Percentiles rank a stretch among this genome's conserved stretches.
phyloP scores from a whole-genome alignment of 2,888 invertebrate species.

The Limnephilus auricula region DNA sequence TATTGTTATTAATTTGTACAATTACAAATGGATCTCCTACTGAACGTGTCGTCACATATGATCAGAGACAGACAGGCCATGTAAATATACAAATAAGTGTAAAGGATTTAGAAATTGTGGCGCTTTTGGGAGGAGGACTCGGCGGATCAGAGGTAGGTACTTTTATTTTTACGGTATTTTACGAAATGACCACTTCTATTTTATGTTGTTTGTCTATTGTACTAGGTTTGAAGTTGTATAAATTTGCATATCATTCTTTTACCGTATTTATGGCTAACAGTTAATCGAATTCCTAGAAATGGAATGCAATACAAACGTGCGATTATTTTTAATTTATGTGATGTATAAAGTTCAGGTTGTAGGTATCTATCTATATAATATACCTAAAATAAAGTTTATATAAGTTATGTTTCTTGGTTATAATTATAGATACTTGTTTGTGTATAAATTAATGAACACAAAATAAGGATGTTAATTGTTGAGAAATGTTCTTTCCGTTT shows the following conservation, averaged over 20 bases:
- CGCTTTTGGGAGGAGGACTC: constrained; percentile 79
- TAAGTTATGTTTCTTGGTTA: neutral
- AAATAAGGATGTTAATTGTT: too few relatives aligned
- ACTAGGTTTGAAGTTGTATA: neutral
- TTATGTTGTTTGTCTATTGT: neutral
- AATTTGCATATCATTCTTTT: neutral
- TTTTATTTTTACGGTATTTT: constrained; percentile 25
- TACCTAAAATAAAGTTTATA: too few relatives aligned
- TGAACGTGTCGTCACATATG: constrained; percentile 71
- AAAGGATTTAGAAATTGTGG: constrained; percentile 87
- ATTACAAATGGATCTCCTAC: constrained; percentile 15
- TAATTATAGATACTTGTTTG: neutral
- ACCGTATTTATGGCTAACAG: neutral
- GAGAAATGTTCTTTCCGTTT: neutral
- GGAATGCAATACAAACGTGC: neutral
- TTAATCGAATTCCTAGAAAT: neutral
- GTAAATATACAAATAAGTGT: constrained; percentile 88
- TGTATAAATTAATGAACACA: neutral
- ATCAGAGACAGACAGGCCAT: constrained; percentile 88
- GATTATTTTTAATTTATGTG: too few relatives aligned
- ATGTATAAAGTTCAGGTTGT: neutral
- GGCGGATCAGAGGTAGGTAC: constrained; percentile 78
- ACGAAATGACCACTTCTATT: neutral
- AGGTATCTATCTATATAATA: too few relatives aligned
- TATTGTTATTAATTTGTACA: constrained; percentile 5